Evolutionary conservation across 2,113 vertebrate species (phyloP), one percentile per base, ranked within the genome.

Genomic region (Chroicocephalus ridibundus): DNA sequence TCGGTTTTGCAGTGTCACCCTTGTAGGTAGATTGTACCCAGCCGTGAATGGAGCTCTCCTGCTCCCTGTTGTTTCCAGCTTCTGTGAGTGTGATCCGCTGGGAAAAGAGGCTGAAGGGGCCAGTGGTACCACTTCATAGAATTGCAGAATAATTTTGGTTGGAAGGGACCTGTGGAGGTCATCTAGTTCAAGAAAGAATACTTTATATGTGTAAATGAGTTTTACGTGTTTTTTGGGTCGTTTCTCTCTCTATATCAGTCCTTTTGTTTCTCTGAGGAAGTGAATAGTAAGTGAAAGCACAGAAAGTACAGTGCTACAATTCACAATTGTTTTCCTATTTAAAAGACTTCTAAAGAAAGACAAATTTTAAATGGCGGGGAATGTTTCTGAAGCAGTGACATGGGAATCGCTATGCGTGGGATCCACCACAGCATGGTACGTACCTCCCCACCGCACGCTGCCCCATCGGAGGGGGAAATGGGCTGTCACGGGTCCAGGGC

Each of bases 401-500:
- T 27, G 44, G 18, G 16, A 69, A 70, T 32, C 3, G 2, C 20
- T n/a, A 4, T 4, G 10, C 2, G 13, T 54, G 42, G 11, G 51
- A 40, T 54, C 32, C 34, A 36, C 29, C 42, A 29, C 13, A 80
- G 40, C 4, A 21, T 21, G 46, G 29, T 42, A 58, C 20, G 31
- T 31, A 22, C n/a, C 44, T 76, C 55, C n/a, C 5, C 6, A 20
- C 34, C 1, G 4, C 15, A 46, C 13, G 8, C n/a, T 60, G 47
- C 21, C 9, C 47, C n/a, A 10, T 17, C 12, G 15, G 20, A 92
- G 27, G 0, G 2, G 69, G 21, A 62, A 22, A 36, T 0, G 5
- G 46, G 46, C 11, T 68, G 55, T 44, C 36, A 18, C 0, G 14
- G 60, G 21, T 26, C 44, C 25, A 27, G 69, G 18, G 10, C 17